These are phyloP conservation scores for Pteromalus puparum DNA, from an alignment of 1,140 invertebrate genomes.

Conservation along the genomic window DNA sequence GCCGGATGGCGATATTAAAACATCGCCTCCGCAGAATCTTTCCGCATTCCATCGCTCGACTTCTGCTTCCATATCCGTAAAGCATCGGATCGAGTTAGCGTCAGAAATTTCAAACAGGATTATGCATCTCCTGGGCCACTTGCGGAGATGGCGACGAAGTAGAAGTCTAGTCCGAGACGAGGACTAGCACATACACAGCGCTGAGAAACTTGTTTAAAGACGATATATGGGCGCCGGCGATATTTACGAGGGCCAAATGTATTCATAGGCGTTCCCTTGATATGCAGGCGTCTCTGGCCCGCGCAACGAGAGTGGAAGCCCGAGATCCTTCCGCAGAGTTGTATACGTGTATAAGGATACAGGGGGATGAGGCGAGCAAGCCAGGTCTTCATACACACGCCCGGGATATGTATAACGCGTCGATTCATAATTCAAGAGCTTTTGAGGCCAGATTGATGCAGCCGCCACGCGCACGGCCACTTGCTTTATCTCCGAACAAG, in stretches of 20 bases:
- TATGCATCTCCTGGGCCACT: conserved; percentile 1
- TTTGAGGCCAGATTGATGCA: conserved; percentile 25
- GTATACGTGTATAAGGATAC: background rate
- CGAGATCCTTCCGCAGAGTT: background rate
- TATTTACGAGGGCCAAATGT: conserved; percentile 32
- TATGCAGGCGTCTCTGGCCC: conserved; percentile 3
- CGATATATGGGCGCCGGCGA: conserved; percentile 29
- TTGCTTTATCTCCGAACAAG: background rate
- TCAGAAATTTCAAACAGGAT: conserved; percentile 11
- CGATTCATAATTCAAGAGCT: conserved; percentile 44
- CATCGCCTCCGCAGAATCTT: background rate
- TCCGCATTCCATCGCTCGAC: background rate
- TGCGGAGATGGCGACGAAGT: no score
- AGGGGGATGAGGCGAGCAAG: background rate
- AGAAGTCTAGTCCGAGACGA: background rate
- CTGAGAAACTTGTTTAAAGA: conserved; percentile 37
- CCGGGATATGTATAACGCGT: background rate
- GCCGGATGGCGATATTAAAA: background rate
- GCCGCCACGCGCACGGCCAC: background rate
- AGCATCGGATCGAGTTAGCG: conserved; percentile 8
- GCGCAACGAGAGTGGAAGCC: background rate
- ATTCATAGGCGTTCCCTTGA: conserved; percentile 39
- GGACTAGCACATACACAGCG: no score
- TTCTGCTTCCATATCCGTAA: background rate
- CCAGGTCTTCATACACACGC: no score